A percentile compares a stretch with the other conserved stretches of the same genome.
phyloP scores from a whole-genome alignment of 35 echinoderm and acorn worm species.

The Hemicentrotus pulcherrimus region DNA sequence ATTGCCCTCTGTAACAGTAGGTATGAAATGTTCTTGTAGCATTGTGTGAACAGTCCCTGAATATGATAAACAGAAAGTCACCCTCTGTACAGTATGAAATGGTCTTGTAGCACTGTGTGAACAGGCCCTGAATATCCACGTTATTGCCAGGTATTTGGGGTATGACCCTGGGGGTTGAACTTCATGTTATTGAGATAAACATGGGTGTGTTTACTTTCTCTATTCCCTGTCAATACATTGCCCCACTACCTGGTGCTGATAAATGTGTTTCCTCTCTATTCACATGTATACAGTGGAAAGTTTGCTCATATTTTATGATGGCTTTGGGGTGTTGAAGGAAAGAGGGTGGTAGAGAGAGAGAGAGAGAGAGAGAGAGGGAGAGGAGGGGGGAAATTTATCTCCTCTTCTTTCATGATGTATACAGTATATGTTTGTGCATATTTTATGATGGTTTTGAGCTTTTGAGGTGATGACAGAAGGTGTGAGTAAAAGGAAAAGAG shows the following conservation, averaged over 20 bases:
- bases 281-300: neutral
- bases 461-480: too few species aligned
- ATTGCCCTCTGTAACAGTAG: neutral
- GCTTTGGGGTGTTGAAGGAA: neutral
- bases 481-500: too few species aligned
- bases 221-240: conserved; percentile 24
- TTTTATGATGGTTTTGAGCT: too few species aligned
- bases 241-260: neutral
- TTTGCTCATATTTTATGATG: neutral
- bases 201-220: conserved; percentile 35
- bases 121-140: neutral
- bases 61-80: neutral
- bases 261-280: neutral
- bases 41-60: too few species aligned
- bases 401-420: too few species aligned
- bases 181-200: conserved; percentile 42
- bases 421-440: too few species aligned
- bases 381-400: too few species aligned
- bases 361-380: neutral
- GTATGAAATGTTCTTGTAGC: neutral
- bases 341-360: neutral
- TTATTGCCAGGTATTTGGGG: conserved; percentile 2
- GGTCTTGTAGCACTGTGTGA: neutral
- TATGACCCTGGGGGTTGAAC: conserved; percentile 28
- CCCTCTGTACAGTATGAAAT: neutral